Evolutionary conservation across 2,113 vertebrate genomes (phyloP), one percentile per base, ranked within the genome.

Genomic region (Ceuthmochares aereus): DNA sequence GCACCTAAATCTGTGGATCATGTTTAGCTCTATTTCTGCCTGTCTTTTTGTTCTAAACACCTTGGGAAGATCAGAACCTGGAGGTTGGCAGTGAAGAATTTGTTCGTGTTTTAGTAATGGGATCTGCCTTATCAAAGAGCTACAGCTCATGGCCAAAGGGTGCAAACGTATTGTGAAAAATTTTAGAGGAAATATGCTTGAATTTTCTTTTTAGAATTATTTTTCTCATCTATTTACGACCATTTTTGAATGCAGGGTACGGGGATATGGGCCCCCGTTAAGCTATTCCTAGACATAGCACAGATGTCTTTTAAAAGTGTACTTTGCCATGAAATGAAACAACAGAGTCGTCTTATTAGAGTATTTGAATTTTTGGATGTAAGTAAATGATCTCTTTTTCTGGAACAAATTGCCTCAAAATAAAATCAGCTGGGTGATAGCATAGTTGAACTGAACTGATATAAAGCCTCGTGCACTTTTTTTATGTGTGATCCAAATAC

Each of bases 391-490:
- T 36, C 9, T 4, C 2, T 32, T 56, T 67, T 84, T 30, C 42
- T 84, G 55, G 55, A 84, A 60, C 1, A 1, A 52, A 14, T 18
- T 79, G 6, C 10, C 63, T 45, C 25, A 52, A 69, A 85, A 85
- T 40, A 40, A 88, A 43, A 45, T 42, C 10, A 58, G 0, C 16
- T 58, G 4, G 0, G 7, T 55, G 6, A 43, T 29, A 15, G 10
- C 19, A 14, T 3, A 85, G 40, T 23, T 72, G 52, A 73, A 56
- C 6, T 12, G 12, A 27, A 37, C 15, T 84, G n/a, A 52, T 27
- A 47, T 5, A 59, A 69, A 67, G 1, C 21, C 29, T 91, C 42
- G 26, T 42, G 59, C 5, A 34, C 15, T 30, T 17, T 43, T 34
- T 59, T 14, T 26, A 13, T 43, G 16, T 67, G 49, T 64, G 7